Percentiles rank a stretch among this genome's conserved stretches.
Conservation (phyloP, 2,888 invertebrate genomes). For the Alsophila aescularia region DNA sequence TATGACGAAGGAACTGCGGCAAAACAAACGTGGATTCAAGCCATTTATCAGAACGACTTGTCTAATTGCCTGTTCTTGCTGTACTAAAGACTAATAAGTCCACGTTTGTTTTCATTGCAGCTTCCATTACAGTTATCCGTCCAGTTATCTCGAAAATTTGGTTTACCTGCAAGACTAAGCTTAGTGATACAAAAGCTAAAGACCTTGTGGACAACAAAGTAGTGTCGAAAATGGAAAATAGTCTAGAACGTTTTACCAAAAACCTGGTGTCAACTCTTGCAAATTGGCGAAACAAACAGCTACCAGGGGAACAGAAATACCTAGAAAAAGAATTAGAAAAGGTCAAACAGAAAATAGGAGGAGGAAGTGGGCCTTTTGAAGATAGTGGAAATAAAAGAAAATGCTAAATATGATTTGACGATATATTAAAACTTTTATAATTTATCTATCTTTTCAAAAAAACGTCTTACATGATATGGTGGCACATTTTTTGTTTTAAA, state of each 20-base stretch:
- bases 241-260: slow-evolving; percentile 40
- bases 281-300: slow-evolving; percentile 52
- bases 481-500: no score
- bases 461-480: no score
- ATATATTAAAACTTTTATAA: no score
- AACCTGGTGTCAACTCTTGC: slow-evolving; percentile 43
- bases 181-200: slow-evolving; percentile 52
- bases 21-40: slow-evolving; percentile 60
- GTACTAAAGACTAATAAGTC: slow-evolving; percentile 25
- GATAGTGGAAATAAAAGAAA: not conserved
- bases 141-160: slow-evolving; percentile 62
- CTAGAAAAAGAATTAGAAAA: slow-evolving; percentile 62
- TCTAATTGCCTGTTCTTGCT: slow-evolving; percentile 8
- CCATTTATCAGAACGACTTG: not conserved
- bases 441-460: no score
- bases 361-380: not conserved
- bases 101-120: slow-evolving; percentile 71
- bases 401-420: not conserved
- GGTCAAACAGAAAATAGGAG: slow-evolving; percentile 49
- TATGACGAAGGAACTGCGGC: slow-evolving; percentile 59
- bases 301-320: slow-evolving; percentile 58
- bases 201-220: slow-evolving; percentile 56
- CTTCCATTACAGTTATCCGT: slow-evolving; percentile 64
- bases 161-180: slow-evolving; percentile 51
- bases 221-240: slow-evolving; percentile 54